Percentiles rank a stretch among this genome's conserved stretches.
Evolutionary conservation across 2,797 vertebrate genomes (phyloP).

Genomic region (Xenopus petersii): DNA sequence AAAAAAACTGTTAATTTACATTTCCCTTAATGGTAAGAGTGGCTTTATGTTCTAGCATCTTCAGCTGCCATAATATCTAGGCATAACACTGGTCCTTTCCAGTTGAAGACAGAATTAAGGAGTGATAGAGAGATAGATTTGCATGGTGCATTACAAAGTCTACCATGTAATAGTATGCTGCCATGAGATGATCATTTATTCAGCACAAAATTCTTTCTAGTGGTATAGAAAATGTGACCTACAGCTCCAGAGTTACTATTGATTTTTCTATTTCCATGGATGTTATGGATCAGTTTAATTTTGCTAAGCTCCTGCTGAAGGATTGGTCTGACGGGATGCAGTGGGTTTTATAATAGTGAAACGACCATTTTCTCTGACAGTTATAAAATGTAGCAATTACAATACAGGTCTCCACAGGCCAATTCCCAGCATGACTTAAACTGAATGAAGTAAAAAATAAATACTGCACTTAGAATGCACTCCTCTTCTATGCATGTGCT

Average conservation of each 20-base stretch:
- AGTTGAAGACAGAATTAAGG: too few relatives aligned
- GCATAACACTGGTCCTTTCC: too few relatives aligned
- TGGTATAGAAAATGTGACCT: not conserved
- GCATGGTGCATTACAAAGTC: too few relatives aligned
- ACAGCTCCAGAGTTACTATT: slow-evolving; percentile 18
- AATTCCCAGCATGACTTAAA: slow-evolving; percentile 13
- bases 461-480: not conserved
- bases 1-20: too few relatives aligned
- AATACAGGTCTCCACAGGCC: not conserved
- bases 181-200: too few relatives aligned
- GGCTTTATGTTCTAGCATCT: too few relatives aligned
- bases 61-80: too few relatives aligned
- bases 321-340: slow-evolving; percentile 1
- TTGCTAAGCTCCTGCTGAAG: slow-evolving; percentile 6
- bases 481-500: too few relatives aligned
- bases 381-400: slow-evolving; percentile 43
- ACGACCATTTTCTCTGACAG: slow-evolving; percentile 32
- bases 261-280: slow-evolving; percentile 29
- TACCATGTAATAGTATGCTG: too few relatives aligned
- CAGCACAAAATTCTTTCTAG: too few relatives aligned
- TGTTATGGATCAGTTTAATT: slow-evolving; percentile 38
- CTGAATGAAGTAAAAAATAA: not conserved
- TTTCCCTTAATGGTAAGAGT: too few relatives aligned
- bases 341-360: slow-evolving; percentile 14
- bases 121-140: too few relatives aligned